Conservation (phyloP, 2,113 vertebrate genomes). For the Orientallactaga bullata region DNA sequence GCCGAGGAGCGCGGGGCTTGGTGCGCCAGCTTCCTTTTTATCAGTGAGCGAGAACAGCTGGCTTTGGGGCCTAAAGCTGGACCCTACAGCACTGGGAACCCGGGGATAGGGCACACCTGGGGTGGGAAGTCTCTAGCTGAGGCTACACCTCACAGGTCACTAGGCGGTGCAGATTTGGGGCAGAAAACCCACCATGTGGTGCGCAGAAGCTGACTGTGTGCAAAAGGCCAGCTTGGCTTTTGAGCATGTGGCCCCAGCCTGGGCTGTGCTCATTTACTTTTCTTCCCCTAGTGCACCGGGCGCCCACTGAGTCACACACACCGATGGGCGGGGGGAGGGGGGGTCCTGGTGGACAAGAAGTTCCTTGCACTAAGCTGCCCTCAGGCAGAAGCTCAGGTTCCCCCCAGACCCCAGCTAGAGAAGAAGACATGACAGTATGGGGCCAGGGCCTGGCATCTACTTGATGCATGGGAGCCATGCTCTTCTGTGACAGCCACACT, state of each 20-base stretch:
- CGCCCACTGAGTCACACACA: not conserved
- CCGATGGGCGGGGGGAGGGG: fast-evolving
- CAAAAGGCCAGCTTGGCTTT: not conserved
- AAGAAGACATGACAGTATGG: fast-evolving
- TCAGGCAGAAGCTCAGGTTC: not conserved
- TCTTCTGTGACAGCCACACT: not conserved
- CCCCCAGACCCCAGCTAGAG: not conserved
- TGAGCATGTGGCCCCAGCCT: not conserved
- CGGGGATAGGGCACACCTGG: fast-evolving
- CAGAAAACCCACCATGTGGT: not conserved
- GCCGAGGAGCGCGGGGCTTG: constrained; percentile 44
- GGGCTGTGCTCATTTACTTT: fast-evolving
- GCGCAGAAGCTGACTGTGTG: not conserved
- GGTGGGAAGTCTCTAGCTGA: fast-evolving
- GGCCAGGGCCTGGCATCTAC: not conserved
- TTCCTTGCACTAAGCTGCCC: not conserved
- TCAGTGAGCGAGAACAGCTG: fast-evolving
- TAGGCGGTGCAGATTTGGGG: not conserved
- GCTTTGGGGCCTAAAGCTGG: not conserved
- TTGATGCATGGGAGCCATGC: not conserved
- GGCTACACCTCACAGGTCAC: fast-evolving
- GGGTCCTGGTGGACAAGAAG: fast-evolving
- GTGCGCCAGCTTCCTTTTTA: fast-evolving
- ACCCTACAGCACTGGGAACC: fast-evolving
- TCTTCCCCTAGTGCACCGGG: not conserved